These are phyloP conservation scores for Epicauta chinensis DNA, from an alignment of 1,140 invertebrate species.

Conservation along the genomic window DNA sequence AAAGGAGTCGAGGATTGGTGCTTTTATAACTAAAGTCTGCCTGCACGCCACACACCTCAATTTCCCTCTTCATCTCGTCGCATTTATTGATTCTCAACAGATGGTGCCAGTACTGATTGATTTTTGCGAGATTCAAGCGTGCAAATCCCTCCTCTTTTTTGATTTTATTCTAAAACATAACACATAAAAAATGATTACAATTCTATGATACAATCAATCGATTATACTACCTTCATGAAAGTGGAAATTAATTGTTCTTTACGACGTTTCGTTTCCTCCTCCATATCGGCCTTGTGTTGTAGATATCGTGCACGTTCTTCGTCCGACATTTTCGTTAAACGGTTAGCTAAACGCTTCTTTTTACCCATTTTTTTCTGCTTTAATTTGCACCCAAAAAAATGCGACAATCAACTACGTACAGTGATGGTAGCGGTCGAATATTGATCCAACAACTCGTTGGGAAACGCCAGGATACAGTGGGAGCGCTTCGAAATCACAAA, in stretches of 20 bases:
- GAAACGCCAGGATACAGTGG: too few relatives aligned
- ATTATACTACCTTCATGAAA: constrained; percentile 62
- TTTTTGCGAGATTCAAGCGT: constrained; percentile 71
- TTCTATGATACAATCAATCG: neutral
- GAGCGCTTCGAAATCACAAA: too few relatives aligned
- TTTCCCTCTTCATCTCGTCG: constrained; percentile 60
- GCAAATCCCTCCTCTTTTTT: constrained; percentile 71
- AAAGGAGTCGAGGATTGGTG: too few relatives aligned
- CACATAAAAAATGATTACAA: neutral
- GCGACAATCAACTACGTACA: neutral
- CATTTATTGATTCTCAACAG: constrained; percentile 67
- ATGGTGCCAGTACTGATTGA: constrained; percentile 75
- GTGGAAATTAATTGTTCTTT: constrained; percentile 70
- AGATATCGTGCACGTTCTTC: constrained; percentile 71
- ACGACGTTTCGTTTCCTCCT: constrained; percentile 66
- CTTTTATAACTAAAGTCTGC: too few relatives aligned
- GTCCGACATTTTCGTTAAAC: constrained; percentile 73
- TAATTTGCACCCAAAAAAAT: neutral
- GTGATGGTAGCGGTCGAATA: too few relatives aligned
- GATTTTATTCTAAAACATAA: constrained; percentile 63
- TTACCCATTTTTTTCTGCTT: constrained; percentile 34
- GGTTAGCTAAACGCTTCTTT: constrained; percentile 67
- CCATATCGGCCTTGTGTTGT: constrained; percentile 68
- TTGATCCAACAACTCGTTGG: too few relatives aligned
- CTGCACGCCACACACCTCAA: constrained; percentile 51